Evolutionary conservation across 2,113 vertebrate genomes (phyloP).

Genomic region (Promerops cafer): DNA sequence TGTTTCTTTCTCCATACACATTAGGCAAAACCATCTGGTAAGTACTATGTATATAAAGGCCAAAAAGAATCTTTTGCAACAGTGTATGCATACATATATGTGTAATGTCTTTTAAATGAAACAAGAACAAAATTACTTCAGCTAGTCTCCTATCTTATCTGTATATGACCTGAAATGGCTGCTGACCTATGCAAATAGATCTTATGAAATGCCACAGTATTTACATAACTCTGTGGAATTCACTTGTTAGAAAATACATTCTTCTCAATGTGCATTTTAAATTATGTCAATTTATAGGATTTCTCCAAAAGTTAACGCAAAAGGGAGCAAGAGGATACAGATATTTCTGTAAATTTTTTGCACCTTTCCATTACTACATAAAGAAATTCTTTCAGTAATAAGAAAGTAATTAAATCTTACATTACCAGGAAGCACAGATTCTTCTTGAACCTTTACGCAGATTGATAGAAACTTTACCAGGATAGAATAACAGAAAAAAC

Average conservation of each 20-base stretch:
- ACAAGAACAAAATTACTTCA: not conserved
- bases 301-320: not conserved
- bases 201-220: not conserved
- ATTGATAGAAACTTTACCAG: not conserved
- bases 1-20: not conserved
- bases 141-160: not conserved
- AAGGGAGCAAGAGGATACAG: not conserved
- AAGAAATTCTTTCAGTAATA: not conserved
- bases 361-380: fast-evolving
- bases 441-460: not conserved
- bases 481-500: not conserved
- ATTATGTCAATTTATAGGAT: not conserved
- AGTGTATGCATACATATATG: not conserved
- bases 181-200: not conserved
- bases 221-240: not conserved
- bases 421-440: not conserved
- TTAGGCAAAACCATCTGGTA: not conserved
- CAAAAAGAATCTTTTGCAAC: not conserved
- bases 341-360: not conserved
- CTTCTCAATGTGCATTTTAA: not conserved
- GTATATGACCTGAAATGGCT: not conserved
- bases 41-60: not conserved
- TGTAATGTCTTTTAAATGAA: not conserved
- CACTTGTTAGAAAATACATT: not conserved
- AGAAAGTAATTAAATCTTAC: not conserved